phyloP scores from a whole-genome alignment of 2,888 invertebrate genomes.

The Erannis defoliaria region DNA sequence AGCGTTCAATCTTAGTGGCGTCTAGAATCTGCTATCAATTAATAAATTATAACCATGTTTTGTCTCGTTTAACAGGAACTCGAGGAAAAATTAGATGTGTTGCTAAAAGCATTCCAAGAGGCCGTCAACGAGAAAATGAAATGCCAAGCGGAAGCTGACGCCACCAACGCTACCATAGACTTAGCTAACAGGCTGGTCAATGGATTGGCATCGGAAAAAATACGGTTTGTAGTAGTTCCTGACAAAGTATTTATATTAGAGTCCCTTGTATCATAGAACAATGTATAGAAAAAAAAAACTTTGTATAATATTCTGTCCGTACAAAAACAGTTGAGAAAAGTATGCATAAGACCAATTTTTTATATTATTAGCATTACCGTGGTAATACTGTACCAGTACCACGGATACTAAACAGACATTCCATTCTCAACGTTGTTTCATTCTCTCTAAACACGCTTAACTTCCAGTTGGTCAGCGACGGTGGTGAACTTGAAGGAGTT shows the following conservation, averaged over 20 bases:
- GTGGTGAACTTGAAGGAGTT: constrained; percentile 89
- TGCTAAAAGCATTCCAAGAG: constrained; percentile 94
- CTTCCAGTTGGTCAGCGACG: constrained; percentile 77
- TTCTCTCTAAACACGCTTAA: too few species aligned
- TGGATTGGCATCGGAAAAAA: constrained; percentile 96
- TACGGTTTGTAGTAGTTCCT: constrained; percentile 65
- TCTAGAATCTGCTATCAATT: background rate
- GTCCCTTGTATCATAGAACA: too few species aligned
- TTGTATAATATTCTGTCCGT: too few species aligned
- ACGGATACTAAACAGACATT: too few species aligned
- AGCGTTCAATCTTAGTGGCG: too few species aligned
- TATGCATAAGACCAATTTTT: too few species aligned
- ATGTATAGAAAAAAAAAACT: too few species aligned
- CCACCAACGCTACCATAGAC: constrained; percentile 95
- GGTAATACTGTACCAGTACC: too few species aligned
- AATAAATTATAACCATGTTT: background rate
- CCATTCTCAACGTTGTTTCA: too few species aligned
- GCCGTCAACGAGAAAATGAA: constrained; percentile 95
- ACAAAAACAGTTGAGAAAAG: too few species aligned
- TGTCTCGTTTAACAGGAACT: constrained; percentile 80
- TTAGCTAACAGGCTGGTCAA: constrained; percentile 96
- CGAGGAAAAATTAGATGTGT: constrained; percentile 91
- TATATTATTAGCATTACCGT: too few species aligned
- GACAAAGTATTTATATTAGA: too few species aligned
- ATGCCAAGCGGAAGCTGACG: constrained; percentile 97